Conservation (phyloP, 2,888 invertebrate species). For the Heliothis peltigera region DNA sequence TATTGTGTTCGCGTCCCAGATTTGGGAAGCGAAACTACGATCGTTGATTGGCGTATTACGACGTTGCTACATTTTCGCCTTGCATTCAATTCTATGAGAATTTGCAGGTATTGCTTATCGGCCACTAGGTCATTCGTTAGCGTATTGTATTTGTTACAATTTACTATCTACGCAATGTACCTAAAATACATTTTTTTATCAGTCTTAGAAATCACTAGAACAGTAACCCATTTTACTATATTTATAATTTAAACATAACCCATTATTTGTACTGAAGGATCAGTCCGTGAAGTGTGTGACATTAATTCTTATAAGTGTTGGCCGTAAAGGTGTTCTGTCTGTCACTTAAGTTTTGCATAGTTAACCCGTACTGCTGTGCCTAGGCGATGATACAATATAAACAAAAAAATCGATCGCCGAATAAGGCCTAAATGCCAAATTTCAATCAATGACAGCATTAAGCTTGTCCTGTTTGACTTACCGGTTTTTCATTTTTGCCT, state of each 20-base stretch:
- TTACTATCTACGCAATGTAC: conserved; percentile 50
- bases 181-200: conserved; percentile 57
- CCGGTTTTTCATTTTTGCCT: conserved; percentile 39
- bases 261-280: background rate
- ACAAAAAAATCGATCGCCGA: conserved; percentile 20
- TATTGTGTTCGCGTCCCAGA: conserved; percentile 84
- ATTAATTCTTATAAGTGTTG: conserved; percentile 41
- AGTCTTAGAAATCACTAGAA: conserved; percentile 48
- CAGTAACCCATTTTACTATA: conserved; percentile 26
- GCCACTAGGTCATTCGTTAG: conserved; percentile 82
- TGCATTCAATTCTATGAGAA: conserved; percentile 88
- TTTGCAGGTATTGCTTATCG: conserved; percentile 82
- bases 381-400: conserved; percentile 9
- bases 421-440: conserved; percentile 32
- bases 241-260: background rate
- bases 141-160: conserved; percentile 67
- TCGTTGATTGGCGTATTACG: conserved; percentile 85
- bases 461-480: conserved; percentile 52
- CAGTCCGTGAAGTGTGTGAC: conserved; percentile 14
- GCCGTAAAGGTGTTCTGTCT: conserved; percentile 35
- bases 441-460: conserved; percentile 55
- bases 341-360: conserved; percentile 42
- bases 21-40: conserved; percentile 86
- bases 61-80: conserved; percentile 87
- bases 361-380: conserved; percentile 37